phyloP scores from a whole-genome alignment of 2,113 vertebrate species.

The Sakesphorus luctuosus region DNA sequence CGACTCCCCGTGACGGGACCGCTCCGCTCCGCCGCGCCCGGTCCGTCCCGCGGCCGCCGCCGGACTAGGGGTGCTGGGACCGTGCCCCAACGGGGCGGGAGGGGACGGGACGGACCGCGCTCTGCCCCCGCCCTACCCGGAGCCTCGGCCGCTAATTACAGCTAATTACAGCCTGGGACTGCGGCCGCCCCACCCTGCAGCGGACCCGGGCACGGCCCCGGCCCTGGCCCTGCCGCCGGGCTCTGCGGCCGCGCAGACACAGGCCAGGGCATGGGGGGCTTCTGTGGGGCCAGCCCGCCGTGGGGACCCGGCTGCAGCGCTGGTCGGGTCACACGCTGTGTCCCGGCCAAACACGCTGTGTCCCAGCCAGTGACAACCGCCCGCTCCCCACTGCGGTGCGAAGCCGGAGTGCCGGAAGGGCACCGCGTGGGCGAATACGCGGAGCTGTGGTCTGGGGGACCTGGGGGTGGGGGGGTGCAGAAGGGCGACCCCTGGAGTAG shows the following conservation, averaged over 20 bases:
- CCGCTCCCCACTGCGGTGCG: background rate
- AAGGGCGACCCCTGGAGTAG: no score
- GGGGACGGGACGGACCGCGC: background rate
- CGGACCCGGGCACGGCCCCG: background rate
- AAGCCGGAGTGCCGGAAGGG: background rate
- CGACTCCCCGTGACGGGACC: background rate
- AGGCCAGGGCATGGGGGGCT: background rate
- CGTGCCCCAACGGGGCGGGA: background rate
- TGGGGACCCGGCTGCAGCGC: background rate
- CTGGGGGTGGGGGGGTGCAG: no score
- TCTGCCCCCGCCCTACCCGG: background rate
- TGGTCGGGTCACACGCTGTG: background rate
- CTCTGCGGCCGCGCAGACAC: background rate
- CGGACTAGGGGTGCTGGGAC: background rate
- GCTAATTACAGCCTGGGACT: conserved; percentile 7
- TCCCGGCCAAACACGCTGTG: background rate
- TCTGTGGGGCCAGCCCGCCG: background rate
- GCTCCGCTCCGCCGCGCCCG: background rate
- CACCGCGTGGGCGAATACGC: background rate
- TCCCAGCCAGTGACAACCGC: background rate
- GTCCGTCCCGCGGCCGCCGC: background rate
- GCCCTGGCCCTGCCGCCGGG: background rate
- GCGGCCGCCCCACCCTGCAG: conserved; percentile 5
- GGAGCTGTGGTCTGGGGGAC: background rate
- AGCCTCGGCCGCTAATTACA: conserved; percentile 5